A percentile compares a stretch with the other conserved stretches of the same genome.
phyloP scores from a whole-genome alignment of 1,140 invertebrate species.

The Gonatopus flavifemur region DNA sequence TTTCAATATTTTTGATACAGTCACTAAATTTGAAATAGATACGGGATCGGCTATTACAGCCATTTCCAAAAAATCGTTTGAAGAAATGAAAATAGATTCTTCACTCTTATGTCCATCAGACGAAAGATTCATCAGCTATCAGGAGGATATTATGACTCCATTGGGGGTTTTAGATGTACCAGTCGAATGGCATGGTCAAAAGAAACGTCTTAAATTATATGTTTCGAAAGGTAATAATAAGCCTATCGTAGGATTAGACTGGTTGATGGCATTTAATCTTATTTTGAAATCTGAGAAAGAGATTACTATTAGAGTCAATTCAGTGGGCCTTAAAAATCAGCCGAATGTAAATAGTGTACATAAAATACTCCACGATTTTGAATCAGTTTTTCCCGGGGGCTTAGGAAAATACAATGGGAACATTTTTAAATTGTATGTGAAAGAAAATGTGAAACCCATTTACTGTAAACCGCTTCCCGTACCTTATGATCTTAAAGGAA shows the following conservation, averaged over 20 bases:
- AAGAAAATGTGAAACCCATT: conserved; percentile 7
- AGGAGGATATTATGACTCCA: background rate
- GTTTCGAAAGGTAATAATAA: background rate
- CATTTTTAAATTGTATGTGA: conserved; percentile 1
- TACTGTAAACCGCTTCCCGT: conserved; percentile 3
- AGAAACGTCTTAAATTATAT: conserved; percentile 2
- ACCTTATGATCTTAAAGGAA: background rate
- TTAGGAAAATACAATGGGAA: background rate
- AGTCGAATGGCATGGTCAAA: background rate
- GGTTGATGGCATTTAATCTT: background rate
- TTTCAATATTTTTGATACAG: background rate
- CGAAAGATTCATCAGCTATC: background rate
- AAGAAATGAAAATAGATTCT: too few species aligned
- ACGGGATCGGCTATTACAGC: too few species aligned
- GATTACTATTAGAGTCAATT: background rate
- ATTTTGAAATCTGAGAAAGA: background rate
- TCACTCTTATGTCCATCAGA: background rate
- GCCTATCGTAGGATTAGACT: background rate
- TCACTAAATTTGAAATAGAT: background rate
- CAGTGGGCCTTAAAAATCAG: too few species aligned
- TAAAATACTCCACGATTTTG: background rate
- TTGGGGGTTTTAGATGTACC: background rate
- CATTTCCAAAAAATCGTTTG: too few species aligned
- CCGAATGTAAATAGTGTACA: background rate
- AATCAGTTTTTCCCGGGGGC: background rate